Evolutionary conservation across 1,140 invertebrate species (phyloP), one percentile per base, ranked within the genome.

Genomic region (Drosophila triauraria): DNA sequence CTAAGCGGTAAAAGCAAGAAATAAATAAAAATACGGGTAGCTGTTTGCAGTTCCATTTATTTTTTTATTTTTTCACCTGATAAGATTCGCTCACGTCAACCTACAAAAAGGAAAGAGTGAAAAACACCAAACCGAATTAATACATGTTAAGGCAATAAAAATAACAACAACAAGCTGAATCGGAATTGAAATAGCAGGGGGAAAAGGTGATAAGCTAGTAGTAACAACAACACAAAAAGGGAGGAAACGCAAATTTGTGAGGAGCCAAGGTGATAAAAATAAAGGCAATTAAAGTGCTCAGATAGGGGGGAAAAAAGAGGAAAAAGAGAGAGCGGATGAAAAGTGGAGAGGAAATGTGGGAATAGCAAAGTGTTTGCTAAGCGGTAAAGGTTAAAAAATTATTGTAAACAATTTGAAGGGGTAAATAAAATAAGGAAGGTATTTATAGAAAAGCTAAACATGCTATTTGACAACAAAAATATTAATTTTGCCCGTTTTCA

Each of bases 181-280:
- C 20, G 30, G 30, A 67, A 70, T 53, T 54, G 48, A 71, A 60
- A 76, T 43, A 60, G 25, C 7, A 64, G 30, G 54, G n/a, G 54
- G n/a, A 10, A 67, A 70, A 44, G 32, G 8, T 62, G 75, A 78
- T 78, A 78, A 78, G 75, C 30, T 35, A 51, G 12, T 35, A 50
- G 43, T 15, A n/a, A 53, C 30, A 53, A 53, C n/a, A 35, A 32
- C 30, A 23, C 23, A 54, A 25, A 40, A 47, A 20, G 30, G 58
- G 51, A 38, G 50, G 57, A 63, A 74, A 50, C 69, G 75, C 53
- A 70, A 78, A 70, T 62, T 62, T 70, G 56, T 61, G 44, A 57
- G 48, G 23, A 67, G 35, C 62, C 51, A 76, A 70, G 57, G 56
- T 62, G 75, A 68, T 50, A 70, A 76, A 76, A 80, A 59, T 68